Percentiles rank a stretch among this genome's conserved stretches.
phyloP scores from a whole-genome alignment of 2,888 invertebrate genomes.

The Deilephila elpenor region DNA sequence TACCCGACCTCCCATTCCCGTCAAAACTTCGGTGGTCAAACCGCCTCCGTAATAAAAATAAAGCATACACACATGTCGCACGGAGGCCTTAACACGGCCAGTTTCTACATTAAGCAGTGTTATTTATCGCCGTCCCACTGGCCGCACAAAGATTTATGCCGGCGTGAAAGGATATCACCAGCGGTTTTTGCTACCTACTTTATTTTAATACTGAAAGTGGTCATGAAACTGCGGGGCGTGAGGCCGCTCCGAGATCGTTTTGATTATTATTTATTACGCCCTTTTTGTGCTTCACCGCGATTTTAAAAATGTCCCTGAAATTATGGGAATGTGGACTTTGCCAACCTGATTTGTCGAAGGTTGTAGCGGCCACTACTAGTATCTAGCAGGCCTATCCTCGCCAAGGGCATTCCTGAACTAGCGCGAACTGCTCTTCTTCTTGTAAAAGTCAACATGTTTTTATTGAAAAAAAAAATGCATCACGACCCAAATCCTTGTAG shows the following conservation, averaged over 20 bases:
- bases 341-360: too few relatives aligned
- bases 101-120: constrained; percentile 58
- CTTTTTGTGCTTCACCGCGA: constrained; percentile 6
- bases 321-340: background rate
- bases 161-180: constrained; percentile 62
- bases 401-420: too few relatives aligned
- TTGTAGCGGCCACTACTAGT: too few relatives aligned
- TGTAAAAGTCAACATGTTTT: too few relatives aligned
- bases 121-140: constrained; percentile 78
- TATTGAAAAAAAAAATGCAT: too few relatives aligned
- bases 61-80: constrained; percentile 29
- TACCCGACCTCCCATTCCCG: background rate
- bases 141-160: constrained; percentile 71
- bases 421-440: too few relatives aligned
- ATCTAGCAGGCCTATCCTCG: too few relatives aligned
- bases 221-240: constrained; percentile 38
- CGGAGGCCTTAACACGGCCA: constrained; percentile 44
- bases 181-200: constrained; percentile 58
- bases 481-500: too few relatives aligned
- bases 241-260: constrained; percentile 33
- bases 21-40: background rate
- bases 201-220: constrained; percentile 32
- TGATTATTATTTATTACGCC: constrained; percentile 18
- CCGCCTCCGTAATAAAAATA: constrained; percentile 22
- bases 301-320: background rate